phyloP scores from a whole-genome alignment of 2,113 vertebrate species.

The Cyprinodon brontotheroides region DNA sequence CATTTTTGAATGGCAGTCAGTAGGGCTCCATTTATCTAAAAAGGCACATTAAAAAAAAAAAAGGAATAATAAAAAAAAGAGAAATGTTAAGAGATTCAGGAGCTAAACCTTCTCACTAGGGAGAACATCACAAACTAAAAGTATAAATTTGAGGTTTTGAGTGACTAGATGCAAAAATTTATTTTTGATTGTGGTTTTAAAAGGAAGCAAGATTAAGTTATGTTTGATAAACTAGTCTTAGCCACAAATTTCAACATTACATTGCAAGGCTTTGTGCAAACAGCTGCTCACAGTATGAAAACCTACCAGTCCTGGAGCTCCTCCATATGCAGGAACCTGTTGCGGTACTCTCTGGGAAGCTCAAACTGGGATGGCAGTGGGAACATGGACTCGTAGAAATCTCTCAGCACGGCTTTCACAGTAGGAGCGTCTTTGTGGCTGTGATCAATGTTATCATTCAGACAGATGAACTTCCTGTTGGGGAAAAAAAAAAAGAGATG shows the following conservation, averaged over 20 bases:
- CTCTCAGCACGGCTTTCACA: conserved; percentile 95
- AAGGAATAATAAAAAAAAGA: no score
- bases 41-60: no score
- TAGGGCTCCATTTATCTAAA: no score
- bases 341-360: conserved; percentile 93
- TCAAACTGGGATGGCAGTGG: conserved; percentile 95
- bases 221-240: not conserved
- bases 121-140: not conserved
- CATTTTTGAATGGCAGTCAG: no score
- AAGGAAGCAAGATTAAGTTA: not conserved
- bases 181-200: not conserved
- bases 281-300: not conserved
- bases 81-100: no score
- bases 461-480: conserved; percentile 94
- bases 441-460: conserved; percentile 99
- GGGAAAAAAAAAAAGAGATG: not conserved
- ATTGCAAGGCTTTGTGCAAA: not conserved
- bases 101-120: no score
- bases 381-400: conserved; percentile 99
- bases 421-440: conserved; percentile 94
- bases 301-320: conserved; percentile 94
- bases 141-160: not conserved
- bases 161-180: not conserved
- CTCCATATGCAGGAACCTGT: conserved; percentile 94
- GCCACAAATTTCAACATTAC: not conserved